A percentile compares a stretch with the other conserved stretches of the same genome.
Evolutionary conservation across 2,797 vertebrate species (phyloP).

Genomic region (Macrochelys suwanniensis): DNA sequence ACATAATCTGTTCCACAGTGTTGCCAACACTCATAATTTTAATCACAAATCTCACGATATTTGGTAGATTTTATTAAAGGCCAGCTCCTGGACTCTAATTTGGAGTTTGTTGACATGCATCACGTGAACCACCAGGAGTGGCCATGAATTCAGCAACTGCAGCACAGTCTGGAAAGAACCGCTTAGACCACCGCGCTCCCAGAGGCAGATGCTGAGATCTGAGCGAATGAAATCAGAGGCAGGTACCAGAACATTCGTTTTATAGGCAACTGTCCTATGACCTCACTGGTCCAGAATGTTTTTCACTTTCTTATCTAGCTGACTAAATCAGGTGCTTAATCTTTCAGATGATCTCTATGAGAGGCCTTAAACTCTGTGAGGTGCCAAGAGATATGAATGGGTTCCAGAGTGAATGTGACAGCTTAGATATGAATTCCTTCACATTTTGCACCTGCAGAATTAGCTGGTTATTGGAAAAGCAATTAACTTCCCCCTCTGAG

Average conservation of each 20-base stretch:
- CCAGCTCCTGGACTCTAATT: not conserved
- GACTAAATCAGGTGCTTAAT: constrained; percentile 54
- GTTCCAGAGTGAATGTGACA: not conserved
- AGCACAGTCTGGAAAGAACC: constrained; percentile 21
- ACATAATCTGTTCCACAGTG: not conserved
- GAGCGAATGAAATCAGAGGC: constrained; percentile 66
- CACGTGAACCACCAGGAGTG: not conserved
- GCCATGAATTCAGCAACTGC: not conserved
- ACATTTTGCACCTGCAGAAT: not conserved
- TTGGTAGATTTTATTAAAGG: not conserved
- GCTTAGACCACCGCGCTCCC: not conserved
- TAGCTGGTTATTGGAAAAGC: not conserved
- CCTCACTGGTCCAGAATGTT: constrained; percentile 35
- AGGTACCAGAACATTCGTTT: constrained; percentile 60
- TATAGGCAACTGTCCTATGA: constrained; percentile 51
- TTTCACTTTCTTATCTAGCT: constrained; percentile 10
- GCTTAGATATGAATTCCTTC: not conserved
- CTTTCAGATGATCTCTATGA: constrained; percentile 3
- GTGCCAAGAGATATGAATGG: constrained; percentile 46
- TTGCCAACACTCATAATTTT: not conserved
- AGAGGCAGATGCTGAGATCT: constrained; percentile 47
- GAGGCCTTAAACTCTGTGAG: not conserved
- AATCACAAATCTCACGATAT: not conserved
- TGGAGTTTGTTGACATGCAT: not conserved
- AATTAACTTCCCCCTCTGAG: not conserved